These are phyloP conservation scores for Leptinotarsa rubiginosa DNA, from an alignment of 2,888 invertebrate genomes.

Conservation along the genomic window DNA sequence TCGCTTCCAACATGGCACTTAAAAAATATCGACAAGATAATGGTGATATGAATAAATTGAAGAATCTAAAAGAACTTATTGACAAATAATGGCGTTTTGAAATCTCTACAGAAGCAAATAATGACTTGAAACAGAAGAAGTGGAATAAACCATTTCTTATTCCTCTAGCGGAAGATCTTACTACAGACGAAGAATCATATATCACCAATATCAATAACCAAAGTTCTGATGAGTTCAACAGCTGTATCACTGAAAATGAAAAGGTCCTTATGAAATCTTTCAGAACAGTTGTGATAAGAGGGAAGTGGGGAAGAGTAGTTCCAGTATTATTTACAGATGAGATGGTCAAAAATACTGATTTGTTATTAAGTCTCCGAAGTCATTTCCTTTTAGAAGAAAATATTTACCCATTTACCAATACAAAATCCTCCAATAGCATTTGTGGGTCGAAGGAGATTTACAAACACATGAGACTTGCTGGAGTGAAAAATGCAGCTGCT, in stretches of 20 bases:
- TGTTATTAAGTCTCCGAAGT: not conserved
- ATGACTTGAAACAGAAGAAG: slow-evolving; percentile 38
- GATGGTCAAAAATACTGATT: too few relatives aligned
- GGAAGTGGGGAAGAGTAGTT: too few relatives aligned
- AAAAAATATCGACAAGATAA: not conserved
- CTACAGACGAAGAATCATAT: slow-evolving; percentile 16
- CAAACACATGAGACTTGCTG: slow-evolving; percentile 23
- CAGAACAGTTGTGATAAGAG: too few relatives aligned
- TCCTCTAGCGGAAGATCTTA: slow-evolving; percentile 37
- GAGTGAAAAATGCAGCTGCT: slow-evolving; percentile 20
- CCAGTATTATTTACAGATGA: too few relatives aligned
- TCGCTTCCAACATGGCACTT: slow-evolving; percentile 4
- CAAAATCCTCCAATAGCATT: slow-evolving; percentile 25
- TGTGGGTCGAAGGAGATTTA: slow-evolving; percentile 19
- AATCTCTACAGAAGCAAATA: slow-evolving; percentile 30
- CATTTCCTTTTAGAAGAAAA: slow-evolving; percentile 18
- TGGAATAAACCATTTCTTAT: slow-evolving; percentile 44
- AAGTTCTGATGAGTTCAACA: slow-evolving; percentile 11
- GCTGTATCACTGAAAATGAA: slow-evolving; percentile 11
- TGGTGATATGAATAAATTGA: slow-evolving; percentile 1
- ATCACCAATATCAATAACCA: slow-evolving; percentile 15
- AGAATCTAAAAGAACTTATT: slow-evolving; percentile 24
- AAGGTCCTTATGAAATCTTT: slow-evolving; percentile 1
- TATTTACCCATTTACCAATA: slow-evolving; percentile 23
- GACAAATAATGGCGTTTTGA: slow-evolving; percentile 25